These are phyloP conservation scores for Cranoglanis bouderius DNA, from an alignment of 2,113 vertebrate species.

Conservation along the genomic window DNA sequence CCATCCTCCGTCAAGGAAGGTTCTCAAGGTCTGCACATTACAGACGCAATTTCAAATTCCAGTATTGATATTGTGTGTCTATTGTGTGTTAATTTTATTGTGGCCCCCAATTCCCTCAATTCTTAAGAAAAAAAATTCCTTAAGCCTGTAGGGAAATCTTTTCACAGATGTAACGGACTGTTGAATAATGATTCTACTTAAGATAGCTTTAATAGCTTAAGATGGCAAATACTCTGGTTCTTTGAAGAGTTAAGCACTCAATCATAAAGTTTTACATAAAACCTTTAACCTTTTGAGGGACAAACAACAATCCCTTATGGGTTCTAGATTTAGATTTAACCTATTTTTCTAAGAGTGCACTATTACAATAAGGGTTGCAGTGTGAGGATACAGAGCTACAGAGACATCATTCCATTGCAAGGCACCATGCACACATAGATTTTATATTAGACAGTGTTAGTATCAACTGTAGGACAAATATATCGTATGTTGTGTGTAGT, in stretches of 20 bases:
- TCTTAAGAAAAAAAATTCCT: neutral
- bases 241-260: neutral
- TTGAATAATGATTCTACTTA: neutral
- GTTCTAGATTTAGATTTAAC: neutral
- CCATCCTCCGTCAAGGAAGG: conserved; percentile 9
- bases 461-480: neutral
- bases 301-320: neutral
- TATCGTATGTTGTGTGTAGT: neutral
- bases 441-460: neutral
- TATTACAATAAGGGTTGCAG: neutral
- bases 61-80: neutral
- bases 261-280: neutral
- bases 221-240: neutral
- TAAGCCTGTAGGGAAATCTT: neutral
- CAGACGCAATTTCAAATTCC: neutral
- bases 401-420: neutral
- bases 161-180: neutral
- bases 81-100: neutral
- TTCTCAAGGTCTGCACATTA: conserved; percentile 19
- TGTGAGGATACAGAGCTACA: neutral
- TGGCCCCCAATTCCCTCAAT: neutral
- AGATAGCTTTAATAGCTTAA: no score
- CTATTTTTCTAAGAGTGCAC: neutral
- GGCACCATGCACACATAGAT: neutral
- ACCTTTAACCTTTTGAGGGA: conserved; percentile 5